phyloP scores from a whole-genome alignment of 1,140 invertebrate genomes.

The Cylas formicarius region DNA sequence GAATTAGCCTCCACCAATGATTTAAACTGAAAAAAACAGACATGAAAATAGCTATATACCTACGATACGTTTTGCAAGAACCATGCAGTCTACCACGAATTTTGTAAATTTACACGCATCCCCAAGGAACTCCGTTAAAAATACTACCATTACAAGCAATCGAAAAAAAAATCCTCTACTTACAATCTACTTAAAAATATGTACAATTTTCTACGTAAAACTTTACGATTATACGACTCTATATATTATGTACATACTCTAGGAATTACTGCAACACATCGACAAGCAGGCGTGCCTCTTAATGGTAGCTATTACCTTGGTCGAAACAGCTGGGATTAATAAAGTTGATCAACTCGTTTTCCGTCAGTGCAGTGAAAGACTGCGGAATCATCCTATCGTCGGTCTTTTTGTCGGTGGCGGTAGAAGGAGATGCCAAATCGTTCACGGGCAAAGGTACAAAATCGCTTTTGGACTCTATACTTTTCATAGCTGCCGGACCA shows the following conservation, averaged over 20 bases:
- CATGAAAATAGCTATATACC: constrained; percentile 10
- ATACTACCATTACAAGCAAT: not conserved
- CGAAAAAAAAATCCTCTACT: not conserved
- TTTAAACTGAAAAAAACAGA: constrained; percentile 40
- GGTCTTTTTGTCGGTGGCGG: constrained; percentile 26
- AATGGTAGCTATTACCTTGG: constrained; percentile 51
- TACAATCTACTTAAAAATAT: not conserved
- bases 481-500: constrained; percentile 1
- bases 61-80: not conserved
- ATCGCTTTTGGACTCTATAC: constrained; percentile 22
- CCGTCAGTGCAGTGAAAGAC: constrained; percentile 72
- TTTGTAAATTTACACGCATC: not conserved
- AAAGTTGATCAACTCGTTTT: constrained; percentile 75
- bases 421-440: constrained; percentile 20
- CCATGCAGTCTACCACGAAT: constrained; percentile 5
- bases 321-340: constrained; percentile 82
- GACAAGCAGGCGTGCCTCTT: constrained; percentile 18
- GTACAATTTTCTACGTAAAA: not conserved
- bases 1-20: constrained; percentile 40
- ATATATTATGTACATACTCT: constrained; percentile 10
- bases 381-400: constrained; percentile 53
- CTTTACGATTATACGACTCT: constrained; percentile 1
- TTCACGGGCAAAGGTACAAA: constrained; percentile 29
- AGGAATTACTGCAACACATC: constrained; percentile 14
- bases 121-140: not conserved